Evolutionary conservation across 2,888 invertebrate species (phyloP), one percentile per base, ranked within the genome.

Genomic region (Leucozona laternaria): DNA sequence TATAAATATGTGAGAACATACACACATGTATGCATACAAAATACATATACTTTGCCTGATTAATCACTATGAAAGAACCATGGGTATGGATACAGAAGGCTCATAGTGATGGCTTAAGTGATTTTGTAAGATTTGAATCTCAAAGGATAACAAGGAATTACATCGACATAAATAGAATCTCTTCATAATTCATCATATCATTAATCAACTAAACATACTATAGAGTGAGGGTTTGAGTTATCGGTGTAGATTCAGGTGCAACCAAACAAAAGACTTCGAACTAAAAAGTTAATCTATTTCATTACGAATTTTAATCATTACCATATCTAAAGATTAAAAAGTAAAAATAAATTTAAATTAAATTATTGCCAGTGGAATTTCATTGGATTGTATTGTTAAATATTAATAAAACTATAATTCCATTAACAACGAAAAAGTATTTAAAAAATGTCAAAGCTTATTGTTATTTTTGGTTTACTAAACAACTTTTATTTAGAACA

Each of bases 81-180:
- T 43, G n/a, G 1, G 25, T 28, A 40, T 4, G 40, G 25, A 25
- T 15, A 40, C 13, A 17, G 28, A 28, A 40, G 55, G 28, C 34
- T 57, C 25, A 58, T 68, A 66, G 66, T 76, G 75, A 25, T 43
- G 31, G 34, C 58, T 68, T 68, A 58, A 77, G 68, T 66, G 76
- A 76, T 60, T 72, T 28, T 40, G 31, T 60, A 37, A 72, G 72
- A 58, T 76, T 68, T 60, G 8, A 60, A 58, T 77, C 77, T 77
- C 11, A 70, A 70, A 62, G n/a, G 68, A 66, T 40, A 48, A 31
- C 25, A 25, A 58, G 25, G 15, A 37, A 58, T 40, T 31, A 45
- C 57, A 45, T 45, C 34, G 34, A 60, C 62, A 62, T 53, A 25
- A 53, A 34, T n/a, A 25, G 28, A 17, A 40, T 15, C 43, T 13